Conservation (phyloP, 2,113 vertebrate genomes). For the Coregonus clupeaformis region DNA sequence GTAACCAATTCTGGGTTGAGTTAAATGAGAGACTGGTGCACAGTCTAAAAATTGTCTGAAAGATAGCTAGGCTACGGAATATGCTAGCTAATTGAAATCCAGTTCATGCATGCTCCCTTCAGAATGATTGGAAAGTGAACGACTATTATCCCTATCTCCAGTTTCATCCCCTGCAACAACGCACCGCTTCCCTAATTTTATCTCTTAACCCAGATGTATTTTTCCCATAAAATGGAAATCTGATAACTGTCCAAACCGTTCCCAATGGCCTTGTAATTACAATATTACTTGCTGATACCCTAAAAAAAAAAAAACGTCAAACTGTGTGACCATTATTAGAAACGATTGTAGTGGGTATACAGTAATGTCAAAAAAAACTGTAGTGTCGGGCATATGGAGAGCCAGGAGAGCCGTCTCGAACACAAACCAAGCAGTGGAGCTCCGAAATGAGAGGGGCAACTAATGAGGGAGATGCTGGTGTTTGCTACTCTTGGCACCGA, state of each 20-base stretch:
- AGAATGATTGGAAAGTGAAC: background rate
- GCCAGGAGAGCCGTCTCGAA: conserved; percentile 18
- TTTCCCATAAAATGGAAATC: background rate
- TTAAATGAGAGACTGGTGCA: too few relatives aligned
- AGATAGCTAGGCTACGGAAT: too few relatives aligned
- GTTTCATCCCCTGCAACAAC: background rate
- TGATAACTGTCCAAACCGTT: conserved; percentile 9
- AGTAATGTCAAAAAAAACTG: too few relatives aligned
- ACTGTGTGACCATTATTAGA: background rate
- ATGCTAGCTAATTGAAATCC: too few relatives aligned
- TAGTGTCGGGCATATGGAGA: conserved; percentile 9
- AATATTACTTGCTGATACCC: conserved; percentile 21
- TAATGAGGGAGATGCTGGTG: conserved; percentile 72
- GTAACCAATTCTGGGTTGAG: background rate
- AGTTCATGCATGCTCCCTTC: background rate
- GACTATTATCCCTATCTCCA: background rate
- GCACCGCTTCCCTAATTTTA: background rate
- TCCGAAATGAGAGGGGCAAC: conserved; percentile 64
- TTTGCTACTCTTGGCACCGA: conserved; percentile 86
- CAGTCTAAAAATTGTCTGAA: too few relatives aligned
- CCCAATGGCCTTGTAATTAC: conserved; percentile 35
- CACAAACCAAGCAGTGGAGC: conserved; percentile 29
- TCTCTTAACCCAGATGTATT: background rate
- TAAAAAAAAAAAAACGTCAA: conserved; percentile 9
- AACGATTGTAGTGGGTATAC: too few relatives aligned